Base-by-base conservation (phyloP, 2,113 vertebrate species). In the Lipophrys pholis region DNA sequence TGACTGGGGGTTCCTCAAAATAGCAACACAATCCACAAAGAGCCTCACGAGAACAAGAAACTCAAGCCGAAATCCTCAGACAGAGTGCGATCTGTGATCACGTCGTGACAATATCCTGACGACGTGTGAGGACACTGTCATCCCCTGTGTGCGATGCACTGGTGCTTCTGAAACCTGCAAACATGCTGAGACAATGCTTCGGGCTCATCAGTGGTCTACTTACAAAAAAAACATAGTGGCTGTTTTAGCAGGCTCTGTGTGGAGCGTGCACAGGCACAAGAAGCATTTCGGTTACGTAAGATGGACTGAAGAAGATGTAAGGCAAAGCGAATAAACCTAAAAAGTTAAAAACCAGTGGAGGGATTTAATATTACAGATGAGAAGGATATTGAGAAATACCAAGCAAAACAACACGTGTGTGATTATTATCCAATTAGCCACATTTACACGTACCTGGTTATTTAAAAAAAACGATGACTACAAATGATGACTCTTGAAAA, bases 21-120 rank as follows among this genome's bases (percentile, higher is more conserved):
- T 84, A 86, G 81, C 78, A 78, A 77, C 41, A 58, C 3, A 6
- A 53, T 50, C 55, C 38, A 60, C 62, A 56, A 41, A 60, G 65
- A 61, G 30, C 54, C 46, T 36, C 35, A 57, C 35, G 40, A 69
- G 38, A 65, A 68, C 14, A 57, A 45, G 45, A 52, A 40, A 55
- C 42, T 54, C 50, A 14, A 39, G 51, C 17, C 54, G 12, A 66
- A 46, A 9, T 30, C 60, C 16, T 68, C 21, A 80, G 15, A 49
- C 42, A 21, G 39, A 54, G n/a, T 56, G 68, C 56, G 54, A 30
- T 55, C 48, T 11, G 51, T 61, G 70, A 78, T 73, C 65, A 50
- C 51, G 42, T 52, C 42, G 54, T 70, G 45, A 62, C 70, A 74
- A 49, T 35, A 6, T 2, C 45, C 15, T 30, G 42, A 8, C 39